Conservation (phyloP, 2,888 invertebrate species). For the Clunio marinus region DNA sequence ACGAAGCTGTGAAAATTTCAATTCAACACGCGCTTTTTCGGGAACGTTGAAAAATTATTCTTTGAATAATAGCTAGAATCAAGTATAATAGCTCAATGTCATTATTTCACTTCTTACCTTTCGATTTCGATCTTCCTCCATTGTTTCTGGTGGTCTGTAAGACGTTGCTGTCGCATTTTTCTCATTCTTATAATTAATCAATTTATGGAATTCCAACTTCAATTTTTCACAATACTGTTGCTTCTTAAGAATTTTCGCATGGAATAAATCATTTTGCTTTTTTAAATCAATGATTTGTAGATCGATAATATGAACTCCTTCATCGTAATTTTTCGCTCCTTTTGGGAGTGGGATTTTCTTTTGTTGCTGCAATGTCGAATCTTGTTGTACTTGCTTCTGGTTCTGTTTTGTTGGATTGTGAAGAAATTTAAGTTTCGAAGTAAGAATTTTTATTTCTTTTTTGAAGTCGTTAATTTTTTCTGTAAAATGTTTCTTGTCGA, state of each 20-base stretch:
- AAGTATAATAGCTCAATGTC: not conserved
- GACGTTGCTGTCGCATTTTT: constrained; percentile 44
- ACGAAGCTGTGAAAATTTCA: not conserved
- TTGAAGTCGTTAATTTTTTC: constrained; percentile 68
- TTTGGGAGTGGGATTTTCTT: constrained; percentile 50
- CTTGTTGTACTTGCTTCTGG: constrained; percentile 43
- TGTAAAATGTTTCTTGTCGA: constrained; percentile 65
- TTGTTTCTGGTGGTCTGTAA: constrained; percentile 48
- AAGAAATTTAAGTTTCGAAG: constrained; percentile 54
- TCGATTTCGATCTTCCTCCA: constrained; percentile 58
- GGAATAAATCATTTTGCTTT: constrained; percentile 69
- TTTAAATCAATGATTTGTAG: constrained; percentile 60
- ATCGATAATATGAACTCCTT: constrained; percentile 58
- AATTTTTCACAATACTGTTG: constrained; percentile 57
- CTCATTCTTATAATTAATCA: constrained; percentile 59
- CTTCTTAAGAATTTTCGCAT: constrained; percentile 64
- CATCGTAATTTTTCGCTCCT: constrained; percentile 53
- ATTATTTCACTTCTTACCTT: constrained; percentile 54
- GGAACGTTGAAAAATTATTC: constrained; percentile 3
- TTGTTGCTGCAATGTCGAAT: constrained; percentile 43
- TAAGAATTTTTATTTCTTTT: constrained; percentile 65
- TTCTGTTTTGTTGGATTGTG: constrained; percentile 48
- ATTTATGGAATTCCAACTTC: constrained; percentile 59
- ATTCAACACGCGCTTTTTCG: not conserved
- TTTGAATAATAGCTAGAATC: no score